Conservation (phyloP, 2,113 vertebrate species). For the Thalassoma bifasciatum region DNA sequence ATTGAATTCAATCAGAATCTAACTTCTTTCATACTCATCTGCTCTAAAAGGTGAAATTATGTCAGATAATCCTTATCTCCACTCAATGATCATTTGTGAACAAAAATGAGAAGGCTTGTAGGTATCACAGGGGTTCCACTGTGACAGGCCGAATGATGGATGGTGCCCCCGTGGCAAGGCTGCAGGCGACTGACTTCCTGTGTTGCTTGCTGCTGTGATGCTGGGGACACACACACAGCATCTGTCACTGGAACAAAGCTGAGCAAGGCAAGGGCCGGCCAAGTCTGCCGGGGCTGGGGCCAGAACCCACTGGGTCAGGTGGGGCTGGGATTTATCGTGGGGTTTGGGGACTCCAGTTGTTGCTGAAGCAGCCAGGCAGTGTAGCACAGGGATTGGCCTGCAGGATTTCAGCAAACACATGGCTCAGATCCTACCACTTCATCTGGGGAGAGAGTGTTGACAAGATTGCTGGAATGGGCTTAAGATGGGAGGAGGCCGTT, state of each 20-base stretch:
- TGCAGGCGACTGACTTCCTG: constrained; percentile 68
- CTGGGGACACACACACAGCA: constrained; percentile 63
- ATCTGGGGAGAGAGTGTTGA: constrained; percentile 31
- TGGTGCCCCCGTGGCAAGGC: constrained; percentile 65
- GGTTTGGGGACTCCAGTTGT: constrained; percentile 17
- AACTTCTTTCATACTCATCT: constrained; percentile 16
- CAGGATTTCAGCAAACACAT: constrained; percentile 35
- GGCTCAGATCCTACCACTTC: constrained; percentile 31
- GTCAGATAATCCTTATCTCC: not conserved
- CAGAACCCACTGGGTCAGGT: constrained; percentile 42
- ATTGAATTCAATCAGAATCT: constrained; percentile 32
- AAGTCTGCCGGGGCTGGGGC: constrained; percentile 18
- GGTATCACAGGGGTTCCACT: constrained; percentile 50
- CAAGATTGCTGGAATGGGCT: constrained; percentile 28
- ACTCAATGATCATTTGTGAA: constrained; percentile 23
- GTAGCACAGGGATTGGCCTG: constrained; percentile 19
- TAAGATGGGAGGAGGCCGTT: constrained; percentile 28
- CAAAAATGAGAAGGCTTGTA: not conserved
- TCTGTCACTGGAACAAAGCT: constrained; percentile 64
- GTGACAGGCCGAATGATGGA: constrained; percentile 69
- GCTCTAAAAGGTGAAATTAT: constrained; percentile 3
- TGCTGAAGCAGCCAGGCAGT: constrained; percentile 16
- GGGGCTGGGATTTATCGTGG: constrained; percentile 25
- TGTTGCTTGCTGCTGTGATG: constrained; percentile 66
- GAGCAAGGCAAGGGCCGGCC: constrained; percentile 34